These are phyloP conservation scores for Strigamia crassipes DNA, from an alignment of 2,888 invertebrate genomes.

Conservation along the genomic window DNA sequence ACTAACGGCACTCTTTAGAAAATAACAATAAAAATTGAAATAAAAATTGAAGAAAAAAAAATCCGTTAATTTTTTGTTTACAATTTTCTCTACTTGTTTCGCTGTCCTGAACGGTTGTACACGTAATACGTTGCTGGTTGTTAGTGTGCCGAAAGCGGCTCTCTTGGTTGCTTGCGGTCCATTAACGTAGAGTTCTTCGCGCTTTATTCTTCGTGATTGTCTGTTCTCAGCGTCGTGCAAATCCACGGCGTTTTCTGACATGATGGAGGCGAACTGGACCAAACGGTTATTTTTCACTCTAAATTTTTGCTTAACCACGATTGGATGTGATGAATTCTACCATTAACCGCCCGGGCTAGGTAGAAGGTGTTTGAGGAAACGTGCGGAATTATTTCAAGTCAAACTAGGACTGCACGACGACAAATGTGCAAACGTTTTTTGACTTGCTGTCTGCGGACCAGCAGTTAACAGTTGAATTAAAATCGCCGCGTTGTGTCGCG, in stretches of 20 bases:
- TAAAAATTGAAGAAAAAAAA: background rate
- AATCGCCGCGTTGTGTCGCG: background rate
- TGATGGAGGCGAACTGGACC: background rate
- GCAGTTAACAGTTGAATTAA: slow-evolving; percentile 27
- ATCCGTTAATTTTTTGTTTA: too few relatives aligned
- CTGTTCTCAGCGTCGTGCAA: slow-evolving; percentile 29
- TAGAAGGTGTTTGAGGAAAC: background rate
- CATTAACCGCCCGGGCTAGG: background rate
- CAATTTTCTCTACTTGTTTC: slow-evolving; percentile 52
- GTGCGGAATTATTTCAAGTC: background rate
- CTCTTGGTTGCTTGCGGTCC: slow-evolving; percentile 53
- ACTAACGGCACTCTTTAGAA: background rate
- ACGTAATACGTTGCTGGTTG: slow-evolving; percentile 53
- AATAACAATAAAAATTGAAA: too few relatives aligned
- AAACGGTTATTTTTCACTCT: background rate
- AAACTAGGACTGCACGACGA: background rate
- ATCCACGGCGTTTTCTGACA: background rate
- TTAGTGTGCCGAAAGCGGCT: slow-evolving; percentile 57
- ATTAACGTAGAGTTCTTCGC: background rate
- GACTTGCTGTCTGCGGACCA: background rate
- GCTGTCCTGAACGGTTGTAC: slow-evolving; percentile 56
- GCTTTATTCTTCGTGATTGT: background rate
- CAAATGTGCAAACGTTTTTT: background rate
- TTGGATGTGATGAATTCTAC: background rate
- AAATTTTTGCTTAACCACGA: background rate